Evolutionary conservation across 1,140 invertebrate genomes (phyloP).

Genomic region (Trachymyrmex cornetzi): DNA sequence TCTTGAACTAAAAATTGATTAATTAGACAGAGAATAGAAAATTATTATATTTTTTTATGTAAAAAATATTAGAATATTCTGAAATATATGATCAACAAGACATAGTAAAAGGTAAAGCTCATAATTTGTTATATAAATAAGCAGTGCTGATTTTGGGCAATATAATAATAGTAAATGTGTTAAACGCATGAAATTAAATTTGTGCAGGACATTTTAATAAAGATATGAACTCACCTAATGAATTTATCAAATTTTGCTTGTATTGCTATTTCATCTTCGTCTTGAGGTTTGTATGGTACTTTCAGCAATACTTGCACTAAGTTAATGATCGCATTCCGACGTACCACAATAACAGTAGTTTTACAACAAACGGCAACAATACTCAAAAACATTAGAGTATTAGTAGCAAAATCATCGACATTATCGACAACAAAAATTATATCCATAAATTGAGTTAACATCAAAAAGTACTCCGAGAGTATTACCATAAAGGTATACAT

Average conservation of each 20-base stretch:
- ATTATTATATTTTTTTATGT: too few relatives aligned
- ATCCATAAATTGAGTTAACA: constrained; percentile 42
- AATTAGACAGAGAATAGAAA: too few relatives aligned
- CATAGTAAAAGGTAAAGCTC: too few relatives aligned
- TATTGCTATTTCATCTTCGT: constrained; percentile 14
- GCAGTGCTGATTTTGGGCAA: background rate
- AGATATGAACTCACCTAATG: constrained; percentile 17
- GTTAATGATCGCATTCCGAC: constrained; percentile 14
- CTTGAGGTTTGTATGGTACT: constrained; percentile 18
- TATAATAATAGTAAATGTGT: background rate
- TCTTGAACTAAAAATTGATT: too few relatives aligned
- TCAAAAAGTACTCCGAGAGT: background rate
- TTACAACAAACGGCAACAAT: constrained; percentile 34
- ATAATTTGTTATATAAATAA: background rate
- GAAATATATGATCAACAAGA: too few relatives aligned
- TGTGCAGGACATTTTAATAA: background rate
- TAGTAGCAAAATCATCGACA: constrained; percentile 34
- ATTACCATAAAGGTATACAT: background rate
- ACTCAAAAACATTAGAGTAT: constrained; percentile 4
- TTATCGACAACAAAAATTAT: constrained; percentile 29
- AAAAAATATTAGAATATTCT: too few relatives aligned
- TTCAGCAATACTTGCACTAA: background rate
- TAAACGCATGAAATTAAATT: background rate
- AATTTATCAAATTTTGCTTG: constrained; percentile 30
- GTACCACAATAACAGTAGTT: background rate